These are phyloP conservation scores for Helleia helle DNA, from an alignment of 2,888 invertebrate species.

Conservation along the genomic window DNA sequence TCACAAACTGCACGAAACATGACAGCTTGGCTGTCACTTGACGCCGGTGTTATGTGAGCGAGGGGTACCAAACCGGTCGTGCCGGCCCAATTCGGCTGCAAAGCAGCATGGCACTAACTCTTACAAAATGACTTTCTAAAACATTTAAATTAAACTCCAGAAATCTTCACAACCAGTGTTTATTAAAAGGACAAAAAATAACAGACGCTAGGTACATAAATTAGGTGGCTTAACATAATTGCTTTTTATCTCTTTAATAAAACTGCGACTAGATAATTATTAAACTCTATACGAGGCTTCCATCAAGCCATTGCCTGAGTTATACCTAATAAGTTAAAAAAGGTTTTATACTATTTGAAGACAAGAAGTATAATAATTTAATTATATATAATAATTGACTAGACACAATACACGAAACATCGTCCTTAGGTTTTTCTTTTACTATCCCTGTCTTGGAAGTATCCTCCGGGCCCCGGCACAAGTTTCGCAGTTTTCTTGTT, in stretches of 20 bases:
- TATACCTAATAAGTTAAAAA: background rate
- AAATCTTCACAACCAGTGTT: background rate
- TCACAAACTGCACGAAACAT: too few species aligned
- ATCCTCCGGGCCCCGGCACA: slow-evolving; percentile 46
- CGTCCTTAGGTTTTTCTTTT: slow-evolving; percentile 26
- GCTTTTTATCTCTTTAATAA: background rate
- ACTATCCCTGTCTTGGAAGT: slow-evolving; percentile 43
- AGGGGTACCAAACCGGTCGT: too few species aligned
- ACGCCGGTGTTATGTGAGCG: too few species aligned
- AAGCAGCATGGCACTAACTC: too few species aligned
- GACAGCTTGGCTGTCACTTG: too few species aligned
- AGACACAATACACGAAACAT: slow-evolving; percentile 3
- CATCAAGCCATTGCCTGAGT: too few species aligned
- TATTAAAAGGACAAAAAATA: background rate
- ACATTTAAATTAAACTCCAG: slow-evolving; percentile 7
- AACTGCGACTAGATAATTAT: background rate
- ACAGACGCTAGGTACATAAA: background rate
- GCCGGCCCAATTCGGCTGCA: too few species aligned
- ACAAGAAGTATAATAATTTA: background rate
- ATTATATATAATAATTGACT: background rate
- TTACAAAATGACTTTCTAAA: too few species aligned
- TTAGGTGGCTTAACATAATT: background rate
- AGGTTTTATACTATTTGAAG: background rate
- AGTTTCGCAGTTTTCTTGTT: slow-evolving; percentile 32
- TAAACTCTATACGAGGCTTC: too few species aligned